These are phyloP conservation scores for Illadopsis cleaveri DNA, from an alignment of 2,113 vertebrate genomes.

Conservation along the genomic window DNA sequence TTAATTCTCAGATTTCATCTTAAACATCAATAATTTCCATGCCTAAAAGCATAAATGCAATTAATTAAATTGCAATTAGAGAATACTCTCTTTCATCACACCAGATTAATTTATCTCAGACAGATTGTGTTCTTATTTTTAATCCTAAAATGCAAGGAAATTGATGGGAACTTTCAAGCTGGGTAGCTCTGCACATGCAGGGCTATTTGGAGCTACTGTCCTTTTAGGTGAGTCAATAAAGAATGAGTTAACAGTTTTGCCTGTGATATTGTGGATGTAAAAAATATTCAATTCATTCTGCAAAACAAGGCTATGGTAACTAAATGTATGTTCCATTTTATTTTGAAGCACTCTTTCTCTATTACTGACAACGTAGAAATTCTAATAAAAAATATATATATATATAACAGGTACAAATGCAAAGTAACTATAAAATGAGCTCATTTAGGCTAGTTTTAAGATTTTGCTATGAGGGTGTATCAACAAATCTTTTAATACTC, in stretches of 20 bases:
- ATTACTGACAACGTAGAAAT: not conserved
- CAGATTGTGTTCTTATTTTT: not conserved
- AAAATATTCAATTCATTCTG: not conserved
- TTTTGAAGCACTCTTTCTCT: not conserved
- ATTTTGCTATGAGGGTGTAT: not conserved
- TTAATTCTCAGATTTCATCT: conserved; percentile 14
- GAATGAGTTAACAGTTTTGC: not conserved
- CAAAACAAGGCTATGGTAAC: not conserved
- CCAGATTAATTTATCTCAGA: not conserved
- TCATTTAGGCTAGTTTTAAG: not conserved
- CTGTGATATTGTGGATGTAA: not conserved
- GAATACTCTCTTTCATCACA: not conserved
- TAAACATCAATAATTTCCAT: conserved; percentile 14
- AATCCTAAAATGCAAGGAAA: not conserved
- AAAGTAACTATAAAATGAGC: not conserved
- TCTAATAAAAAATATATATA: not conserved
- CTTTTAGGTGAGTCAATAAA: not conserved
- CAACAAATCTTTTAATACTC: not conserved
- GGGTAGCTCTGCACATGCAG: not conserved
- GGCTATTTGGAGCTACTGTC: not conserved
- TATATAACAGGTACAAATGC: not conserved
- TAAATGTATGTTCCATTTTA: not conserved
- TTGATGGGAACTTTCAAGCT: not conserved
- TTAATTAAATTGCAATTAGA: conserved; percentile 25
- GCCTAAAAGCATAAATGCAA: not conserved